phyloP scores from a whole-genome alignment of 2,113 vertebrate species.

The Alosa alosa region DNA sequence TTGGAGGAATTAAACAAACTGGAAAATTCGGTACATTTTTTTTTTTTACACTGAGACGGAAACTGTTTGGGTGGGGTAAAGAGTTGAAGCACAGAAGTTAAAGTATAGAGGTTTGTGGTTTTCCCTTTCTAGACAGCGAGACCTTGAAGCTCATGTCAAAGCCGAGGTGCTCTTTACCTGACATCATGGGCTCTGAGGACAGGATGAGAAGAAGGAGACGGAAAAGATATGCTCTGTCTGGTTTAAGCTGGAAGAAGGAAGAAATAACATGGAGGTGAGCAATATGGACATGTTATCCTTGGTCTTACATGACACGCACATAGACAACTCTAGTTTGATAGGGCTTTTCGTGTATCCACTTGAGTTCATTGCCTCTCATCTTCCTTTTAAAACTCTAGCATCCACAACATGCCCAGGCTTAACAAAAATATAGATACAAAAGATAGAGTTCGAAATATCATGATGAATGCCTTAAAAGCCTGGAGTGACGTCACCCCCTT shows the following conservation, averaged over 20 bases:
- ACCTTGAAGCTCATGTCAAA: conserved; percentile 77
- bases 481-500: conserved; percentile 66
- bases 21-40: conserved; percentile 76
- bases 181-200: conserved; percentile 74
- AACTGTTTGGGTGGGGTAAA: not conserved
- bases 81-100: not conserved
- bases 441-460: conserved; percentile 30
- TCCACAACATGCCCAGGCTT: not conserved
- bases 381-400: not conserved
- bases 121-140: conserved; percentile 60
- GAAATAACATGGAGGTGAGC: conserved; percentile 79
- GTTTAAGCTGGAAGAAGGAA: conserved; percentile 75
- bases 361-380: not conserved
- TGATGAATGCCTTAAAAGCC: conserved; percentile 64
- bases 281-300: not conserved
- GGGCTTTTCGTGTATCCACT: not conserved
- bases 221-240: conserved; percentile 76
- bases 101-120: conserved; percentile 13
- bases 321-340: not conserved
- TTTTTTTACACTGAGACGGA: not conserved
- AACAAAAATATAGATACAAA: not conserved
- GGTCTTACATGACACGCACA: not conserved
- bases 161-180: conserved; percentile 85
- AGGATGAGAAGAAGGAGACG: conserved; percentile 68
- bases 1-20: conserved; percentile 75